A percentile compares a stretch with the other conserved stretches of the same genome.
phyloP scores from a whole-genome alignment of 2,888 invertebrate species.

The Acleris cristana region DNA sequence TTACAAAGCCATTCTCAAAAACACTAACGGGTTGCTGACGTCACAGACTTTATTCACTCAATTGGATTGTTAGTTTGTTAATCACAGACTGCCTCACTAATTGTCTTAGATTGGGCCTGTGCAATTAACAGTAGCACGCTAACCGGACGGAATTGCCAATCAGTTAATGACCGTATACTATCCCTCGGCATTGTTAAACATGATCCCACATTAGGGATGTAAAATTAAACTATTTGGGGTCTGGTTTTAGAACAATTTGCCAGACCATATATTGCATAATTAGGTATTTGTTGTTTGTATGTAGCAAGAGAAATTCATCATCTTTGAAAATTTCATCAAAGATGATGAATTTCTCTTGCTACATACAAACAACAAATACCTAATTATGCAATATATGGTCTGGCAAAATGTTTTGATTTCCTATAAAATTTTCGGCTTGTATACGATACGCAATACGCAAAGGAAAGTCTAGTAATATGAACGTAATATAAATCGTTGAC shows the following conservation, averaged over 20 bases:
- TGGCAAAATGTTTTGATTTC: too few relatives aligned
- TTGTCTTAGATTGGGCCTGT: conserved; percentile 69
- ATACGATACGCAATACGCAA: too few relatives aligned
- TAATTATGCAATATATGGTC: too few relatives aligned
- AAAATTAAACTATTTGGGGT: conserved; percentile 30
- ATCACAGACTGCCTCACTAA: conserved; percentile 61
- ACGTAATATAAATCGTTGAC: too few relatives aligned
- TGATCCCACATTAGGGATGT: conserved; percentile 31
- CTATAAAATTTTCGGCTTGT: too few relatives aligned
- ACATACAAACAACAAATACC: too few relatives aligned
- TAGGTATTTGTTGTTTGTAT: too few relatives aligned
- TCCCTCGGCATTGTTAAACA: conserved; percentile 38
- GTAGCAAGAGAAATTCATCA: too few relatives aligned
- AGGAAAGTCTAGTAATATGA: too few relatives aligned
- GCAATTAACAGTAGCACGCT: conserved; percentile 66
- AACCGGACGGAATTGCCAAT: conserved; percentile 71
- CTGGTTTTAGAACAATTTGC: conserved; percentile 5
- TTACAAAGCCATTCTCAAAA: too few relatives aligned
- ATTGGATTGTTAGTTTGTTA: conserved; percentile 38
- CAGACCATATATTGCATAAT: background rate
- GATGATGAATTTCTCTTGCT: too few relatives aligned
- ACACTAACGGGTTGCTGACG: background rate
- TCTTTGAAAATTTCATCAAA: too few relatives aligned
- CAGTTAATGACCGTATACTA: conserved; percentile 58
- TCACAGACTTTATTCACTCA: conserved; percentile 6